These are phyloP conservation scores for Clistopyga incitator DNA, from an alignment of 2,888 invertebrate species.

Conservation along the genomic window DNA sequence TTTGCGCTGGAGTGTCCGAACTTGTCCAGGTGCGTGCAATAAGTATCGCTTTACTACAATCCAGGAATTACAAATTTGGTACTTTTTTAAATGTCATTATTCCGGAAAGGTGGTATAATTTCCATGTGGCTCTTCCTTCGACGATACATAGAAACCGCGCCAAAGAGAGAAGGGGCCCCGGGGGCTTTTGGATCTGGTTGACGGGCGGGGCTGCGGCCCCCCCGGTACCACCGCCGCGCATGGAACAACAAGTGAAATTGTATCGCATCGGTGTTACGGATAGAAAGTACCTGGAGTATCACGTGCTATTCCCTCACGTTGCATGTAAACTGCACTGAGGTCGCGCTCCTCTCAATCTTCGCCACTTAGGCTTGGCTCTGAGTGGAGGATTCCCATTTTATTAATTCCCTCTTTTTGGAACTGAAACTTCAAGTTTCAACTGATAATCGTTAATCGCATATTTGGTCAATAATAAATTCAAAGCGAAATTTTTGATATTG, in stretches of 20 bases:
- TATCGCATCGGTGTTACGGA: slow-evolving; percentile 76
- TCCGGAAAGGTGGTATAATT: slow-evolving; percentile 76
- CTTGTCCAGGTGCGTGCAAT: too few relatives aligned
- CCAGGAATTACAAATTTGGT: not conserved
- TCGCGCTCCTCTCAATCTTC: slow-evolving; percentile 12
- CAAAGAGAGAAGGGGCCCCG: slow-evolving; percentile 52
- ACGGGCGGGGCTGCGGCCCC: slow-evolving; percentile 63
- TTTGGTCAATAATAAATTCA: not conserved
- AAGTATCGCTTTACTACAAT: too few relatives aligned
- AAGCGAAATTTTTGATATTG: not conserved
- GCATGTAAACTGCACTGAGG: slow-evolving; percentile 30
- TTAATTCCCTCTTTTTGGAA: not conserved
- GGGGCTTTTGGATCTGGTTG: slow-evolving; percentile 52
- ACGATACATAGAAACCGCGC: slow-evolving; percentile 26
- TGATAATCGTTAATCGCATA: not conserved
- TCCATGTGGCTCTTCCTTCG: slow-evolving; percentile 63
- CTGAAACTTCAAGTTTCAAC: not conserved
- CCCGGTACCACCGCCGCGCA: slow-evolving; percentile 38
- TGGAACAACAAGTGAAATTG: slow-evolving; percentile 79
- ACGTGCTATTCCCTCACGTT: slow-evolving; percentile 48
- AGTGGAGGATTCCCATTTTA: slow-evolving; percentile 3
- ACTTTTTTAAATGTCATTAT: slow-evolving; percentile 55
- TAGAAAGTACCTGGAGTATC: slow-evolving; percentile 76
- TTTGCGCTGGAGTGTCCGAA: too few relatives aligned
- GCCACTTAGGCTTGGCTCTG: not conserved